These are phyloP conservation scores for Hormiphora californensis DNA, from an alignment of 37 sponge, comb jelly and placozoan species.

Conservation along the genomic window DNA sequence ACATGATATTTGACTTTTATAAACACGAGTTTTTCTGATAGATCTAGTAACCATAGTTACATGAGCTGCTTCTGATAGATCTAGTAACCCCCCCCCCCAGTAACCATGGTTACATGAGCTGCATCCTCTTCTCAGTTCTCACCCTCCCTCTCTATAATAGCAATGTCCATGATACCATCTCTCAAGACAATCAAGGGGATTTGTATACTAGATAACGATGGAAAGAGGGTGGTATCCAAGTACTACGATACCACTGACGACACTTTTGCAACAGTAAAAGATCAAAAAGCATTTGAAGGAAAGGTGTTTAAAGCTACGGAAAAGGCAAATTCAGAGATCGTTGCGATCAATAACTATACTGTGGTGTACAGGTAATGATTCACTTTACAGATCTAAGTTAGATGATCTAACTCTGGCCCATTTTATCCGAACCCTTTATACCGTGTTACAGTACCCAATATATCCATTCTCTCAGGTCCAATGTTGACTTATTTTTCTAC, in stretches of 20 bases:
- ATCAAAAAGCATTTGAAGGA: slow-evolving; percentile 22
- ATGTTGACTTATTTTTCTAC: slow-evolving; percentile 51
- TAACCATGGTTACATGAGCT: no score
- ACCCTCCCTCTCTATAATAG: no score
- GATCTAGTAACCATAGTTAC: no score
- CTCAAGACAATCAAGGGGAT: slow-evolving; percentile 12
- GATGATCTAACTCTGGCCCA: no score
- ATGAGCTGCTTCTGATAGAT: no score
- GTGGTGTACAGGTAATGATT: slow-evolving; percentile 39
- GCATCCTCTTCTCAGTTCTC: no score
- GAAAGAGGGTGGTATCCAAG: slow-evolving; percentile 6
- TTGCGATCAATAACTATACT: slow-evolving; percentile 48
- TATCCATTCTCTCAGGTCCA: background rate
- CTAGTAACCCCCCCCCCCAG: no score
- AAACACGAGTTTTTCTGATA: no score
- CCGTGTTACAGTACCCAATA: background rate
- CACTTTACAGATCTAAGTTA: no score
- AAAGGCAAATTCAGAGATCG: slow-evolving; percentile 44
- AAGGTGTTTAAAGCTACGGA: slow-evolving; percentile 51
- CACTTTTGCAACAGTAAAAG: slow-evolving; percentile 18
- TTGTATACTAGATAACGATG: slow-evolving; percentile 45
- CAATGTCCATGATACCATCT: background rate
- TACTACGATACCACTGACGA: slow-evolving; percentile 27
- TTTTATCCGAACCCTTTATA: no score
- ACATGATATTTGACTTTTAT: no score